Conservation (phyloP, 2,113 vertebrate genomes). For the Peromyscus californicus region DNA sequence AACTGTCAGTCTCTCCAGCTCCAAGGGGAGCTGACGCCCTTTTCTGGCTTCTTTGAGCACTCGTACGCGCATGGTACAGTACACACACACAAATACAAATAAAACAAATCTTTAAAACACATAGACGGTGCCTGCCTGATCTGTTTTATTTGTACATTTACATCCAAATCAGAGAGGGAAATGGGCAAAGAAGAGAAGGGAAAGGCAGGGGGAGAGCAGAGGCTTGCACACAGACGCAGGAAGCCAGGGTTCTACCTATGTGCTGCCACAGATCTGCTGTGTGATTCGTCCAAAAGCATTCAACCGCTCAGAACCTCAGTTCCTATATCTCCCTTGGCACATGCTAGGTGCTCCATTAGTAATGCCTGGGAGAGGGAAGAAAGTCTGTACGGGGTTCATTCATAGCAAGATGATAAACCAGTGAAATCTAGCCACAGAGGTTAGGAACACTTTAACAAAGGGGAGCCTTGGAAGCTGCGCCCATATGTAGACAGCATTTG, state of each 20-base stretch:
- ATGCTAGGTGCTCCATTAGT: not conserved
- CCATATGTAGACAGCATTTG: conserved; percentile 76
- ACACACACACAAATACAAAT: not conserved
- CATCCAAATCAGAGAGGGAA: conserved; percentile 21
- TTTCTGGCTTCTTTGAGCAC: not conserved
- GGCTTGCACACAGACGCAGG: not conserved
- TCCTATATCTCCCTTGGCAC: not conserved
- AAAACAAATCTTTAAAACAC: not conserved
- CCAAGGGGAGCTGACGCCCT: not conserved
- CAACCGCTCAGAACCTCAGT: not conserved
- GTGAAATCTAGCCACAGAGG: not conserved
- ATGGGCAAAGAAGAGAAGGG: not conserved
- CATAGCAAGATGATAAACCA: not conserved
- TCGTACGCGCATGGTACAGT: rapidly evolving
- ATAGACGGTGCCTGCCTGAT: not conserved
- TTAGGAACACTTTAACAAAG: not conserved
- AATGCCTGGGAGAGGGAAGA: not conserved
- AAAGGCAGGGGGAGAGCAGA: not conserved
- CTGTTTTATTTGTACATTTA: conserved; percentile 33
- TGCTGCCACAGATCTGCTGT: not conserved
- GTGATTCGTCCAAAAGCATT: not conserved
- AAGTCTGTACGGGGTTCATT: not conserved
- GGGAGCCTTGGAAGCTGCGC: not conserved
- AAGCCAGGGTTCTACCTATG: not conserved
- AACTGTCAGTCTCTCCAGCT: not conserved